Conservation (phyloP, 2,797 vertebrate species). For the Anomalospiza imberbis region DNA sequence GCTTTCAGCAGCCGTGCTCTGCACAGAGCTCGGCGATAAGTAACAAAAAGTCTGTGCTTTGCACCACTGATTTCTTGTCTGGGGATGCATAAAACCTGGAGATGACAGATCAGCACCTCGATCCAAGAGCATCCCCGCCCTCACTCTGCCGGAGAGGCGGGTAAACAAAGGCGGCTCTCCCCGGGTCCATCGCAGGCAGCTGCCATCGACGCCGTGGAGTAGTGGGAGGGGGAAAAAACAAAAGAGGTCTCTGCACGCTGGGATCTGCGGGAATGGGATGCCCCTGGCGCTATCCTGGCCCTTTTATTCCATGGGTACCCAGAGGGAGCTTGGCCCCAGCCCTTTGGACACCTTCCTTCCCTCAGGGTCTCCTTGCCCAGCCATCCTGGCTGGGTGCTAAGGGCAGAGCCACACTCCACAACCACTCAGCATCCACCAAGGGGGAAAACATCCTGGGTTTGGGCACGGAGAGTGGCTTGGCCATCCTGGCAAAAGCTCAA, state of each 20-base stretch:
- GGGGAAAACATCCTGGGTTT: rapidly evolving
- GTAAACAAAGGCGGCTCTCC: conserved; percentile 53
- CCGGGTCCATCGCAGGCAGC: conserved; percentile 61
- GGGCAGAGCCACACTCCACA: background rate
- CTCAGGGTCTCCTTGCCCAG: background rate
- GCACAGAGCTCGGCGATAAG: conserved; percentile 14
- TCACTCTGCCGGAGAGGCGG: background rate
- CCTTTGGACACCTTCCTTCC: background rate
- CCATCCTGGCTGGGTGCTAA: background rate
- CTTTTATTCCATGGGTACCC: background rate
- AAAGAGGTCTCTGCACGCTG: background rate
- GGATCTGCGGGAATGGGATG: background rate
- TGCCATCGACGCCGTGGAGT: background rate
- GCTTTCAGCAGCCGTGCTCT: conserved; percentile 36
- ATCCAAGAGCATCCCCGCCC: conserved; percentile 29
- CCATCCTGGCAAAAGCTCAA: background rate
- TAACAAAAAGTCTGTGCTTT: conserved; percentile 49
- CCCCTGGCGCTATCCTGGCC: background rate
- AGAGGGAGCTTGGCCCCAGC: background rate
- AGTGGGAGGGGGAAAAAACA: background rate
- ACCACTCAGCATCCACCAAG: rapidly evolving
- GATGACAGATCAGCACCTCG: conserved; percentile 55
- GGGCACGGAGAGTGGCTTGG: background rate
- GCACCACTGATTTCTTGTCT: conserved; percentile 43
- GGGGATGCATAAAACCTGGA: conserved; percentile 58